Evolutionary conservation across 1,140 invertebrate genomes (phyloP), one percentile per base, ranked within the genome.

Genomic region (Limonius californicus): DNA sequence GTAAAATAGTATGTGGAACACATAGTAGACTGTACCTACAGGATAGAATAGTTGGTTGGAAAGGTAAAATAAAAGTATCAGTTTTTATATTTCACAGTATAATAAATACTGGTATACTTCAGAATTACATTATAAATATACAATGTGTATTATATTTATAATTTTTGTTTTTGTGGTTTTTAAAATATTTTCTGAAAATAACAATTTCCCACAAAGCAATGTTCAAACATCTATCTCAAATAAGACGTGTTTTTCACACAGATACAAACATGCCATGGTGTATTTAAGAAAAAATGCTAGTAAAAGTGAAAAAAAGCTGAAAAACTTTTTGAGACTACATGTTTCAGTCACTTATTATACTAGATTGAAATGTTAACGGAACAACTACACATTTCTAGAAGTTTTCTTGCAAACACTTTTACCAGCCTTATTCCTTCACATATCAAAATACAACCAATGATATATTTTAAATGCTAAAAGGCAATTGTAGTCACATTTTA

Each of bases 101-200:
- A 77, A 76, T 77, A 77, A 77, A 77, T 77, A 77, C 76, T 76
- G 76, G 74, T 77, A 77, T 76, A 77, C 74, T 75, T 75, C 74
- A 74, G 74, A 75, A 75, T 74, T 77, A 77, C 76, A 77, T 77
- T 77, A 77, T 77, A 77, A 77, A 77, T 77, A 77, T 77, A 77
- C 76, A 77, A 77, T 77, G 74, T 77, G 73, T 77, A 77, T 76
- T 65, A 72, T 73, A 72, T 75, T 75, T 70, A 72, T 70, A 73
- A 71, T 71, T 77, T n/a, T 32, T 55, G 27, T 68, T 70, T 76
- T 75, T 75, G 70, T 71, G 71, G 65, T 74, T 76, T 70, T 76
- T 74, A 77, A 77, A 75, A 77, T 76, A 75, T 76, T 77, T 75
- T 76, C 74, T 77, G 74, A 77, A 77, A 77, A 77, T 77, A 77